Evolutionary conservation across 2,888 invertebrate genomes (phyloP).

Genomic region (Heteropelma amictum): DNA sequence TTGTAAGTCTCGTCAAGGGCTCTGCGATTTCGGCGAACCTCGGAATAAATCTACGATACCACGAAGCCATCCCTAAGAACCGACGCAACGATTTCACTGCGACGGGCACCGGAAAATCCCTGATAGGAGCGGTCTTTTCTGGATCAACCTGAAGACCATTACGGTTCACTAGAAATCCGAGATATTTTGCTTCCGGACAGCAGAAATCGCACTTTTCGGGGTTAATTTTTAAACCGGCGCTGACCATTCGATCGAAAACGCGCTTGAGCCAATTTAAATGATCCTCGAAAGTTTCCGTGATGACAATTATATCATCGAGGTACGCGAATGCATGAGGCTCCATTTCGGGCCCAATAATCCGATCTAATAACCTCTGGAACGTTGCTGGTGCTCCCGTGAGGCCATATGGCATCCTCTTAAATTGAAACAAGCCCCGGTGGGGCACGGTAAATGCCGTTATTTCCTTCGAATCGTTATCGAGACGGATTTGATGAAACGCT

Average conservation of each 20-base stretch:
- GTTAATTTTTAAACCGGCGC: background rate
- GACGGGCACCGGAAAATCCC: background rate
- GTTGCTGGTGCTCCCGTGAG: background rate
- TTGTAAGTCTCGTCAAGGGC: background rate
- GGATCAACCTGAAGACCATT: background rate
- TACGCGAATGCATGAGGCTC: background rate
- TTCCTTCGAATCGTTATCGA: background rate
- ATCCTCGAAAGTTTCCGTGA: background rate
- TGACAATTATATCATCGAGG: background rate
- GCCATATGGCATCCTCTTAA: background rate
- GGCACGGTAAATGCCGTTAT: background rate
- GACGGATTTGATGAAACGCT: background rate
- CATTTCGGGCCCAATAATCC: background rate
- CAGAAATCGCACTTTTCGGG: background rate
- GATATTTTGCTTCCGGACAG: background rate
- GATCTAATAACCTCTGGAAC: background rate
- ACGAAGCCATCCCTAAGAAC: conserved; percentile 13
- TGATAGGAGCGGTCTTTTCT: background rate
- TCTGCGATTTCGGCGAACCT: background rate
- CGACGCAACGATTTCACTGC: background rate
- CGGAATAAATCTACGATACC: conserved; percentile 2
- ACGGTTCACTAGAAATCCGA: background rate
- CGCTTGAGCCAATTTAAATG: background rate
- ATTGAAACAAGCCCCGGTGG: background rate
- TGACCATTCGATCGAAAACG: background rate